Evolutionary conservation across 1,140 invertebrate genomes (phyloP).

Genomic region (Dufourea novaeangliae): DNA sequence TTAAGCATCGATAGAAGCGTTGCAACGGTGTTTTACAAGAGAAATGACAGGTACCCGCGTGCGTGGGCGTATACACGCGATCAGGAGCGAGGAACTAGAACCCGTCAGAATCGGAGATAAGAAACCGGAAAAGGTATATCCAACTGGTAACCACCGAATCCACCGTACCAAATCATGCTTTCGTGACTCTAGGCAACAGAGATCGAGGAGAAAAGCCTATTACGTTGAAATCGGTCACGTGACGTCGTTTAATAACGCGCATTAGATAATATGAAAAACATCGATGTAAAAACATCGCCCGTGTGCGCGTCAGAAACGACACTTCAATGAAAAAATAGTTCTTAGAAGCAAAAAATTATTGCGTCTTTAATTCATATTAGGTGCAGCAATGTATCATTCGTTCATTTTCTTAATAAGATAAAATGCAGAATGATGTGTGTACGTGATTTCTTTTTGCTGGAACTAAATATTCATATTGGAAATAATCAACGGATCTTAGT

Average conservation of each 20-base stretch:
- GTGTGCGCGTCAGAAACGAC: no score
- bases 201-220: constrained; percentile 16
- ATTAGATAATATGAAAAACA: background rate
- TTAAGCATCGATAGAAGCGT: constrained; percentile 17
- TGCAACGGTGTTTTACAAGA: background rate
- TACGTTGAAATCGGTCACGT: constrained; percentile 16
- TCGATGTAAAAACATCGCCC: background rate
- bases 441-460: no score
- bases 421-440: no score
- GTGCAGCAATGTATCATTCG: no score
- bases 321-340: no score
- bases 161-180: background rate
- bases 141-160: constrained; percentile 11
- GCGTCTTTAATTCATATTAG: no score
- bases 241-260: background rate
- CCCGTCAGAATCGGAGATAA: constrained; percentile 19
- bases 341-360: no score
- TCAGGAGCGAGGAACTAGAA: constrained; percentile 15
- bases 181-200: background rate
- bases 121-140: constrained; percentile 8
- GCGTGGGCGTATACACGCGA: constrained; percentile 3
- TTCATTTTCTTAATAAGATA: no score
- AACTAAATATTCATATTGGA: no score
- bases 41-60: background rate
- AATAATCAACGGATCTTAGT: no score